Evolutionary conservation across 2,797 vertebrate species (phyloP).

Genomic region (Diplodus puntazzo): DNA sequence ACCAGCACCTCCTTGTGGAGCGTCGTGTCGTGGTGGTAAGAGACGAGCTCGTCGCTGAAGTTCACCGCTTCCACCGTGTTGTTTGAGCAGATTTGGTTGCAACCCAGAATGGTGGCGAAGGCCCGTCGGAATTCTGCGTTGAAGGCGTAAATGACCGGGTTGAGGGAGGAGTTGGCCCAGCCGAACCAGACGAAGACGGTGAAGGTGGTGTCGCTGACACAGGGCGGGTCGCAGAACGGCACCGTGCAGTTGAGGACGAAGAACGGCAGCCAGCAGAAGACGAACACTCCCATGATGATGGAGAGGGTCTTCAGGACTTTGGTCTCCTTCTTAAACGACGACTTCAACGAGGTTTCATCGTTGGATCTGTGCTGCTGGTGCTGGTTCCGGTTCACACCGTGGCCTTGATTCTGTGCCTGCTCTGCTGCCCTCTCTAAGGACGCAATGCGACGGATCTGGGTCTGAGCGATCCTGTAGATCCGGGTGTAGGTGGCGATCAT

Average conservation of each 20-base stretch:
- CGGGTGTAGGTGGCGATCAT: constrained; percentile 88
- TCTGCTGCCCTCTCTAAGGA: constrained; percentile 84
- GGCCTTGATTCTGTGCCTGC: constrained; percentile 73
- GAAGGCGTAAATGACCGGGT: constrained; percentile 87
- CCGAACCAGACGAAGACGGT: constrained; percentile 86
- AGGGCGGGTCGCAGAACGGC: constrained; percentile 85
- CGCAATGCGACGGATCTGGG: constrained; percentile 86
- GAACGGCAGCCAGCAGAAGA: constrained; percentile 90
- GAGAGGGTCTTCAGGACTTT: constrained; percentile 89
- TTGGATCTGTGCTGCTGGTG: constrained; percentile 63
- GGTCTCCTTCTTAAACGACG: constrained; percentile 88
- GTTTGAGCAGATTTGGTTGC: constrained; percentile 77
- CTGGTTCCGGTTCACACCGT: constrained; percentile 52
- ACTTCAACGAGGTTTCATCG: constrained; percentile 82
- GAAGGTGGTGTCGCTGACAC: constrained; percentile 84
- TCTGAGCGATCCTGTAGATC: constrained; percentile 86
- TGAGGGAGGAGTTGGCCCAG: constrained; percentile 89
- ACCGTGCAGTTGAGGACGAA: constrained; percentile 88
- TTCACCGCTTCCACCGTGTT: constrained; percentile 80
- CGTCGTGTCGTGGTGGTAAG: constrained; percentile 84
- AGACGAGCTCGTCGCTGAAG: constrained; percentile 87
- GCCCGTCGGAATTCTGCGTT: constrained; percentile 87
- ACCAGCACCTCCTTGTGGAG: constrained; percentile 81
- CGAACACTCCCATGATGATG: constrained; percentile 86
- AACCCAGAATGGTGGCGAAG: constrained; percentile 85